These are phyloP conservation scores for Lamprotornis superbus DNA, from an alignment of 2,113 vertebrate genomes.

Conservation along the genomic window DNA sequence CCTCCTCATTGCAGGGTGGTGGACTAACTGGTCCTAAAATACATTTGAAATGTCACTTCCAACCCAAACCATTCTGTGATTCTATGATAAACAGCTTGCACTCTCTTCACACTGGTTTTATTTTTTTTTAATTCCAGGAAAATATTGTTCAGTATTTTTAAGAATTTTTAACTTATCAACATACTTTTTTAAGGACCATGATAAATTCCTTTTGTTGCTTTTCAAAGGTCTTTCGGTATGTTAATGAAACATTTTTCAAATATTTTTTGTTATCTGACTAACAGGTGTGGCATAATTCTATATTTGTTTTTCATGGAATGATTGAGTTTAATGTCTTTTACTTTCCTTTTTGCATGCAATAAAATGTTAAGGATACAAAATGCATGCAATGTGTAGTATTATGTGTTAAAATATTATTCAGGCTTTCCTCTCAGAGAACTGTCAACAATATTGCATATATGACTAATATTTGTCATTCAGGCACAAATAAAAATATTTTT, in stretches of 20 bases:
- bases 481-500: neutral
- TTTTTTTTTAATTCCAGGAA: neutral
- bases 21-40: neutral
- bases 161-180: neutral
- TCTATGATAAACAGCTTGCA: neutral
- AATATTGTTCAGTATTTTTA: neutral
- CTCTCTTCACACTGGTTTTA: neutral
- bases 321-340: neutral
- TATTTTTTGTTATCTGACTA: neutral
- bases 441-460: neutral
- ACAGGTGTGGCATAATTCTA: neutral
- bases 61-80: neutral
- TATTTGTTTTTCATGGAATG: neutral
- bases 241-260: neutral
- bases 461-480: neutral
- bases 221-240: neutral
- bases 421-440: neutral
- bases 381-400: neutral
- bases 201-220: neutral
- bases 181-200: neutral
- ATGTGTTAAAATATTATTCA: neutral
- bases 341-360: neutral
- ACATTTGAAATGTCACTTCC: neutral
- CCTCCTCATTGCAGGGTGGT: accelerated
- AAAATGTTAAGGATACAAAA: neutral